A percentile compares a stretch with the other conserved stretches of the same genome.
Conservation (phyloP, 2,888 invertebrate genomes). For the Loripinus fragilis region DNA sequence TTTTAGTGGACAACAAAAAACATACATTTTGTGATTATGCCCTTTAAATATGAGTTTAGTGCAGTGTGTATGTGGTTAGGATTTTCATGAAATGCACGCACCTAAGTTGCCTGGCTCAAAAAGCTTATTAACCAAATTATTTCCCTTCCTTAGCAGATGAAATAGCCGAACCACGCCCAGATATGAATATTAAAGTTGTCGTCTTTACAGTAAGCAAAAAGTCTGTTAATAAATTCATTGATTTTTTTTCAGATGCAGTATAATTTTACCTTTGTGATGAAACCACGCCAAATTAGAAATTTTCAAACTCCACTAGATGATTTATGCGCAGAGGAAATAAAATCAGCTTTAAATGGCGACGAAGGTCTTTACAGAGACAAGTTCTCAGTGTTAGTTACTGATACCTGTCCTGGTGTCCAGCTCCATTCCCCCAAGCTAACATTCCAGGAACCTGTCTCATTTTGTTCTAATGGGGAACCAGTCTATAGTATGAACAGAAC, state of each 20-base stretch:
- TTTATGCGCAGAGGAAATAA: background rate
- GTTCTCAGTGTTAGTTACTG: background rate
- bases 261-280: background rate
- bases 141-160: too few species aligned
- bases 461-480: slow-evolving; percentile 1
- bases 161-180: too few species aligned
- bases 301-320: slow-evolving; percentile 6
- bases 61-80: too few species aligned
- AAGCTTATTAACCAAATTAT: too few species aligned
- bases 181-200: too few species aligned
- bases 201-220: too few species aligned
- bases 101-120: too few species aligned
- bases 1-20: too few species aligned
- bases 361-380: background rate
- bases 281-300: background rate
- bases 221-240: too few species aligned
- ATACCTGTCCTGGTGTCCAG: slow-evolving; percentile 17
- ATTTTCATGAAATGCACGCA: too few species aligned
- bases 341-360: background rate
- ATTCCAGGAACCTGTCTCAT: slow-evolving; percentile 2
- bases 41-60: too few species aligned
- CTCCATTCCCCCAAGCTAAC: background rate
- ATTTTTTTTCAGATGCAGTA: background rate
- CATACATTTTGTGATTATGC: too few species aligned
- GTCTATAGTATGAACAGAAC: background rate